Percentiles rank a stretch among this genome's conserved stretches.
Conservation (phyloP, 1,140 invertebrate species). For the Mylabris phalerata region DNA sequence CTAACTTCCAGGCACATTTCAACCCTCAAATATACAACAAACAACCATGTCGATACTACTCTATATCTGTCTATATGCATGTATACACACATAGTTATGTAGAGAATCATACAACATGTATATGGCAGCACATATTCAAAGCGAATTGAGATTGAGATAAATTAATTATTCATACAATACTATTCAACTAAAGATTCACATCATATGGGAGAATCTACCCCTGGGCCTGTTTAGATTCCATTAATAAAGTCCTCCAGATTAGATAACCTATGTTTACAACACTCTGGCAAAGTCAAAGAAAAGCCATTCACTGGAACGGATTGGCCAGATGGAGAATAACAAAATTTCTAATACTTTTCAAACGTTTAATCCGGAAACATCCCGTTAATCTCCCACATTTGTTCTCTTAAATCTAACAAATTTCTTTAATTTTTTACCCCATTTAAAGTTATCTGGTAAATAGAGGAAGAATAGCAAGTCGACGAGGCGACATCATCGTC, state of each 20-base stretch:
- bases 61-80: background rate
- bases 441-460: too few relatives aligned
- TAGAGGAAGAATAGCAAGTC: too few relatives aligned
- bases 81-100: constrained; percentile 17
- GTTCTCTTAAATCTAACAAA: too few relatives aligned
- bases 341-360: too few relatives aligned
- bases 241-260: constrained; percentile 34
- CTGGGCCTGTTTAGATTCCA: constrained; percentile 28
- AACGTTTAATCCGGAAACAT: too few relatives aligned
- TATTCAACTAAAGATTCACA: constrained; percentile 27
- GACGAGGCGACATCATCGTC: too few relatives aligned
- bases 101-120: constrained; percentile 32
- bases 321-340: too few relatives aligned
- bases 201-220: constrained; percentile 25
- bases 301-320: too few relatives aligned
- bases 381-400: too few relatives aligned
- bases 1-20: constrained; percentile 7
- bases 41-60: too few relatives aligned
- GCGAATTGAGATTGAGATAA: constrained; percentile 31
- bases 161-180: constrained; percentile 32
- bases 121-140: constrained; percentile 30
- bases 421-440: too few relatives aligned
- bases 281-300: too few relatives aligned
- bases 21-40: background rate
- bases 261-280: constrained; percentile 31